Evolutionary conservation across 2,797 vertebrate genomes (phyloP).

Genomic region (Spinus olivaceus): DNA sequence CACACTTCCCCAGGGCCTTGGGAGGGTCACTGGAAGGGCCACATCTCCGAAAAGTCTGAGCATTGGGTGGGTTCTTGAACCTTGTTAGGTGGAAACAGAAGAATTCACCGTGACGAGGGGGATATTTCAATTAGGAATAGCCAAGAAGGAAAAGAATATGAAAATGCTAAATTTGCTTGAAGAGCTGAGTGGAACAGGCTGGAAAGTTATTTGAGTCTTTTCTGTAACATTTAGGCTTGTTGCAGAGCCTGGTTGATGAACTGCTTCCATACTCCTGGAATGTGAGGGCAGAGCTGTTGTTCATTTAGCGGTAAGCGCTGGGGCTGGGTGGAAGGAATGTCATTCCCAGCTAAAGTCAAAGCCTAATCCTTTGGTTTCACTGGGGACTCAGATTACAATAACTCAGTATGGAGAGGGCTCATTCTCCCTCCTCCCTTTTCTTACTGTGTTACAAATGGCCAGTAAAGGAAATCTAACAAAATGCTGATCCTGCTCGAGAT

Average conservation of each 20-base stretch:
- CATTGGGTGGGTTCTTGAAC: not conserved
- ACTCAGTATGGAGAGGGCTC: not conserved
- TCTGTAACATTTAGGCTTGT: not conserved
- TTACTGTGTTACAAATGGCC: not conserved
- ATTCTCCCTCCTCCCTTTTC: not conserved
- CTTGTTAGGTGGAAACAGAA: not conserved
- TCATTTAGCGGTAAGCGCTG: not conserved
- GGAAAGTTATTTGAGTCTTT: not conserved
- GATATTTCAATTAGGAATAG: not conserved
- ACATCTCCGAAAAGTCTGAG: not conserved
- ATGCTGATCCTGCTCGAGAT: conserved; percentile 1
- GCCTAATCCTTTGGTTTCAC: conserved; percentile 35
- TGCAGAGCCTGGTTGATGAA: not conserved
- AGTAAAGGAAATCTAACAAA: conserved; percentile 18
- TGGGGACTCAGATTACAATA: conserved; percentile 27
- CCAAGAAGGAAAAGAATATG: not conserved
- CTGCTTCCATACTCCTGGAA: conserved; percentile 23
- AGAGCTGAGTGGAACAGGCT: not conserved
- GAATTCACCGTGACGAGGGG: accelerated
- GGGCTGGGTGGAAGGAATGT: conserved; percentile 6
- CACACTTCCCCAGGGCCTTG: not conserved
- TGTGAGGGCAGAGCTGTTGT: conserved; percentile 6
- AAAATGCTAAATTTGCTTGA: not conserved
- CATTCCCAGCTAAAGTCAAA: not conserved
- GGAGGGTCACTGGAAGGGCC: not conserved